Evolutionary conservation across 2,888 invertebrate genomes (phyloP).

Genomic region (Gisinianus flammeolus): DNA sequence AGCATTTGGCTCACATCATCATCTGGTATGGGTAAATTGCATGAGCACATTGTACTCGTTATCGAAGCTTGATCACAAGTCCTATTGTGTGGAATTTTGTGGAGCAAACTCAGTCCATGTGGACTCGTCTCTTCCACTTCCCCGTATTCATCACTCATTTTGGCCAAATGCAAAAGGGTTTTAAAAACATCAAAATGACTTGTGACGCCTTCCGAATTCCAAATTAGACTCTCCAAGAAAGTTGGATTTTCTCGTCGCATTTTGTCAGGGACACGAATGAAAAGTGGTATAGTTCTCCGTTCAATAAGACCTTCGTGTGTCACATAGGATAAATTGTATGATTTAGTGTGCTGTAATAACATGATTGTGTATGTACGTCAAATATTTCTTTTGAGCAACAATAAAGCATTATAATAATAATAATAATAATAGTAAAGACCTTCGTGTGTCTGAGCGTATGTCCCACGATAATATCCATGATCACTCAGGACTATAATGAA

Average conservation of each 20-base stretch:
- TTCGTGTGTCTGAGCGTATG: slow-evolving; percentile 43
- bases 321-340: no score
- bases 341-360: no score
- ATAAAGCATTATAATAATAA: no score
- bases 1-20: background rate
- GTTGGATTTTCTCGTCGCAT: slow-evolving; percentile 33
- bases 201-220: slow-evolving; percentile 43
- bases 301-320: slow-evolving; percentile 45
- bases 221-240: slow-evolving; percentile 21
- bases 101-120: slow-evolving; percentile 8
- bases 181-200: slow-evolving; percentile 46
- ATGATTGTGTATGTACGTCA: no score
- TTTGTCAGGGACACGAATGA: slow-evolving; percentile 41
- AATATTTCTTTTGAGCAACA: no score
- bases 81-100: slow-evolving; percentile 2
- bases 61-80: slow-evolving; percentile 42
- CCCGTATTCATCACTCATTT: no score
- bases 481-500: slow-evolving; percentile 46
- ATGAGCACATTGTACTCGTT: slow-evolving; percentile 38
- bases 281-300: slow-evolving; percentile 41
- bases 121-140: background rate
- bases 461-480: slow-evolving; percentile 37
- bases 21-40: slow-evolving; percentile 17
- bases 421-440: no score
- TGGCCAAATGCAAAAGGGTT: slow-evolving; percentile 42